Base-by-base conservation (phyloP, 2,113 vertebrate species). In the Labrus mixtus region DNA sequence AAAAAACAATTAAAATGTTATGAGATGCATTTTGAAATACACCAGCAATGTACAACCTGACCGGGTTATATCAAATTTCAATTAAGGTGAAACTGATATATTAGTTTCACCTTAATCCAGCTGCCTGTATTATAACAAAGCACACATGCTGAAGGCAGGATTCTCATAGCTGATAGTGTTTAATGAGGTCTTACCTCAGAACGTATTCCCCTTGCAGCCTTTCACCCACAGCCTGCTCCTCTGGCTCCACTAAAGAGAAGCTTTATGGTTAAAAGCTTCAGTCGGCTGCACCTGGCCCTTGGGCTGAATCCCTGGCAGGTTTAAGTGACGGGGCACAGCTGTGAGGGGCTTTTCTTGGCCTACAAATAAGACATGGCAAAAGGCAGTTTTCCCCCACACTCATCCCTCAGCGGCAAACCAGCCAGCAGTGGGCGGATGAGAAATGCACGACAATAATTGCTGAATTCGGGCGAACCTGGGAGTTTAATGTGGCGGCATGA, bases 311-410 rank as follows among this genome's bases (percentile, higher is more conserved):
- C 36, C 75, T 76, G 82, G 75, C 84, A 86, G 67, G 79, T 88
- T 74, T 81, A 71, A 78, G 67, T 71, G 36, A 68, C 10, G n/a
- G 57, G 78, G 76, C 79, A 61, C 79, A 87, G 79, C 88, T 84
- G 82, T 76, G 76, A 72, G 72, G 63, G 75, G 67, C 66, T 89
- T 89, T 90, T 89, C 74, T 85, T 73, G 78, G 89, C 76, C 73
- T 67, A 60, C 1, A 1, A 84, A 78, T 66, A 50, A 71, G 78
- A 60, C 57, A 22, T 69, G 66, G 68, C 68, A 79, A 66, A 39
- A 22, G 79, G 59, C 65, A 74, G 79, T 65, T 79, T 82, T 68
- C 33, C 57, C 57, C 64, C 37, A 17, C 2, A 20, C 36, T 81
- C 68, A 76, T 71, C 73, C 50, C 51, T 60, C n/a, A 22, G 6